Evolutionary conservation across 2,888 invertebrate species (phyloP).

Genomic region (Coenonympha glycerion): DNA sequence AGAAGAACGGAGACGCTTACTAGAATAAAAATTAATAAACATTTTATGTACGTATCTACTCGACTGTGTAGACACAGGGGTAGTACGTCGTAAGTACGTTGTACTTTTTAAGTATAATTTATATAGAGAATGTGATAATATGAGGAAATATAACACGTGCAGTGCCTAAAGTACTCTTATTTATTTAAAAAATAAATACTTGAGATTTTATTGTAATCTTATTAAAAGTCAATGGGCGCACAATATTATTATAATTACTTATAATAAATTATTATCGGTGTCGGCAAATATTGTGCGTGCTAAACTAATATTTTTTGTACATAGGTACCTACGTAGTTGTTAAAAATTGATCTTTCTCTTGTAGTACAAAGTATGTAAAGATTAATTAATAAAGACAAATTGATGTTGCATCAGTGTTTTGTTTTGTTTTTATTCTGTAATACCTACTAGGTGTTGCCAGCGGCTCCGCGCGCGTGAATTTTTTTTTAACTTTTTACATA

Average conservation of each 20-base stretch:
- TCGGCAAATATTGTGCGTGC: constrained; percentile 43
- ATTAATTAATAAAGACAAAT: constrained; percentile 74
- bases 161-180: constrained; percentile 73
- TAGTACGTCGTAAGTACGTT: constrained; percentile 40
- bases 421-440: constrained; percentile 27
- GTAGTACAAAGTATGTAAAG: constrained; percentile 72
- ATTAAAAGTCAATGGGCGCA: constrained; percentile 30
- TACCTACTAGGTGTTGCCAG: no score
- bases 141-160: constrained; percentile 62
- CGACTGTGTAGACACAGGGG: no score
- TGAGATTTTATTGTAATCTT: constrained; percentile 31
- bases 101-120: constrained; percentile 33
- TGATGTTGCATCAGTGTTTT: constrained; percentile 51
- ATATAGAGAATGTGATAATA: constrained; percentile 72
- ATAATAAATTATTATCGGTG: no score
- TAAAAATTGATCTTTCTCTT: constrained; percentile 57
- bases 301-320: constrained; percentile 60
- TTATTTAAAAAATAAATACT: constrained; percentile 46
- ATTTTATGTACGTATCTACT: constrained; percentile 35
- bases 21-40: constrained; percentile 55
- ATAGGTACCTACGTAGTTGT: constrained; percentile 35
- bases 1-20: constrained; percentile 72
- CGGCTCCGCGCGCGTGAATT: no score
- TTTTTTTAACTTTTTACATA: no score
- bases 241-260: constrained; percentile 23